Evolutionary conservation across 2,113 vertebrate species (phyloP).

Genomic region (Mus spicilegus): DNA sequence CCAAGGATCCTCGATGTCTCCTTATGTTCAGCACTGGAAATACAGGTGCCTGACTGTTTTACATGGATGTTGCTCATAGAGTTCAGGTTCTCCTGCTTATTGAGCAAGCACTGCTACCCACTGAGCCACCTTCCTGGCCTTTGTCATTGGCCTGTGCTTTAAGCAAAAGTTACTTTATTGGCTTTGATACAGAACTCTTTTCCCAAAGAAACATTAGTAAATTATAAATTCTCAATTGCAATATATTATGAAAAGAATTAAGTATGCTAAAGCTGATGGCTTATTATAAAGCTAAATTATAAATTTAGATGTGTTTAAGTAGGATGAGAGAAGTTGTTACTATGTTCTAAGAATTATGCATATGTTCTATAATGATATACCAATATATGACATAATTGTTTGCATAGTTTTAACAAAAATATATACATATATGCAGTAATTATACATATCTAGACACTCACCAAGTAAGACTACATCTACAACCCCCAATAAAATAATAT

Average conservation of each 20-base stretch:
- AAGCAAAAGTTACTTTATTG: slow-evolving; percentile 5
- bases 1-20: too few species aligned
- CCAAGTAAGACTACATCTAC: not conserved
- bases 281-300: slow-evolving; percentile 35
- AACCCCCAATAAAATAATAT: slow-evolving; percentile 28
- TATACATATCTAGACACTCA: not conserved
- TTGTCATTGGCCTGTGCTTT: slow-evolving; percentile 4
- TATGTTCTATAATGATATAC: not conserved
- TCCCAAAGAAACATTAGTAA: not conserved
- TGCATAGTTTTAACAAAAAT: not conserved
- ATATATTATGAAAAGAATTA: not conserved
- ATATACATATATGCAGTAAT: not conserved
- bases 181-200: not conserved
- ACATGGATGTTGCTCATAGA: too few species aligned
- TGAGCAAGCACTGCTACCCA: too few species aligned
- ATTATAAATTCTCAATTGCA: not conserved
- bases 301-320: not conserved
- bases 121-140: not conserved
- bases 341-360: not conserved
- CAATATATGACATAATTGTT: not conserved
- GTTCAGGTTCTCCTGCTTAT: not conserved
- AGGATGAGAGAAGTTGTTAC: not conserved
- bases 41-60: not conserved
- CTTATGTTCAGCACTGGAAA: not conserved
- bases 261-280: not conserved